A percentile compares a stretch with the other conserved stretches of the same genome.
These are phyloP conservation scores for Lepidocyrtoides sp. DNA, from an alignment of 2,888 invertebrate species.

Conservation along the genomic window DNA sequence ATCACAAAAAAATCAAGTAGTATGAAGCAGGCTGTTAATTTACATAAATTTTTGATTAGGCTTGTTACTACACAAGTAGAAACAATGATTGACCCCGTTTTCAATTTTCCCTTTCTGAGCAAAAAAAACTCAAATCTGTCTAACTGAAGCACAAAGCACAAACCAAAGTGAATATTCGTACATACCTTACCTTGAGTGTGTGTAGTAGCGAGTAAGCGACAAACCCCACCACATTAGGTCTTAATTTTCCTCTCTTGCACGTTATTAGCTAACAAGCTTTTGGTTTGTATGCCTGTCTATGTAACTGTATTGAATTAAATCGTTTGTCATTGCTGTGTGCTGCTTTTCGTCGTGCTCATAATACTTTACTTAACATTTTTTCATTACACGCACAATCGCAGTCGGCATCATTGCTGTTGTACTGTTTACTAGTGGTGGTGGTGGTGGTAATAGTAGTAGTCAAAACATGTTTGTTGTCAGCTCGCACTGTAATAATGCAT, in stretches of 20 bases:
- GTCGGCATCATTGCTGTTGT: background rate
- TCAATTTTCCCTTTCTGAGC: constrained; percentile 46
- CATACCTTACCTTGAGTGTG: background rate
- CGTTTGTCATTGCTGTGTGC: background rate
- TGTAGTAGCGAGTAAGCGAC: background rate
- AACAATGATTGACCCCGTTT: constrained; percentile 58
- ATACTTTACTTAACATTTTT: background rate
- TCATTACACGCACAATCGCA: background rate
- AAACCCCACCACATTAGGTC: background rate
- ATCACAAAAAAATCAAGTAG: background rate
- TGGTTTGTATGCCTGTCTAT: background rate
- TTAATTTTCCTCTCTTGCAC: background rate
- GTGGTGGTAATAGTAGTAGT: background rate
- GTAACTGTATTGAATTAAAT: background rate
- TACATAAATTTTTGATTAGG: constrained; percentile 53
- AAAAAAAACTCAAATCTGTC: background rate
- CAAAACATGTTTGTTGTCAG: background rate
- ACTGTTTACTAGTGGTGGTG: too few relatives aligned
- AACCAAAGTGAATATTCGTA: background rate
- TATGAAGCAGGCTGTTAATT: constrained; percentile 7
- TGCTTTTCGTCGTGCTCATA: too few relatives aligned
- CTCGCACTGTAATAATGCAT: background rate
- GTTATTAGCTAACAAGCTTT: background rate
- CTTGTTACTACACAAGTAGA: constrained; percentile 25
- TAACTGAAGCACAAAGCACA: background rate